phyloP scores from a whole-genome alignment of 1,140 invertebrate species.

The Lucilia sericata region DNA sequence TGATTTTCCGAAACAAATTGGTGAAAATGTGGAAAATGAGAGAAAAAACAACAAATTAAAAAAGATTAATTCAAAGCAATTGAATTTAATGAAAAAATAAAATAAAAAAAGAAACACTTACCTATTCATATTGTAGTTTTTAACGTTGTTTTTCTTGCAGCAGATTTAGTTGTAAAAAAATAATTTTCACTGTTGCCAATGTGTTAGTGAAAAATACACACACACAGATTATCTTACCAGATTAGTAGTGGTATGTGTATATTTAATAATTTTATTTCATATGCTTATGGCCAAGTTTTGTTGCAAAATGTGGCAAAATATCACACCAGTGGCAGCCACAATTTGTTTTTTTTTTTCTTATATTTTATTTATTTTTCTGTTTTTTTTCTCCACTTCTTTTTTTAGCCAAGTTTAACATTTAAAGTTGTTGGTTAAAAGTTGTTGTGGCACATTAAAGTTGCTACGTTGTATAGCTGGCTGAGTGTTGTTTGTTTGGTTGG shows the following conservation, averaged over 20 bases:
- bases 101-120: neutral
- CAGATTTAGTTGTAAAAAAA: neutral
- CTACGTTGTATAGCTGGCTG: no score
- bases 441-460: neutral
- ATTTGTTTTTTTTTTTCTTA: neutral
- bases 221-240: no score
- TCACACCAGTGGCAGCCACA: neutral
- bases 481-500: no score
- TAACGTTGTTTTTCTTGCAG: neutral
- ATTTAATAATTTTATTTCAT: neutral
- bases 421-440: neutral
- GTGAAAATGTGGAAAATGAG: slow-evolving; percentile 19
- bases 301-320: neutral
- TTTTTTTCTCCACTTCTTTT: neutral
- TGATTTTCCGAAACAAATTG: neutral
- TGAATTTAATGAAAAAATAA: neutral
- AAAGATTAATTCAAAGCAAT: slow-evolving; percentile 1
- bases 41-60: neutral
- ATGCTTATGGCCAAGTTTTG: neutral
- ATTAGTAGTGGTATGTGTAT: no score
- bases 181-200: neutral
- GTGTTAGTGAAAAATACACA: no score
- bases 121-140: neutral
- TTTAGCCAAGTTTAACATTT: slow-evolving; percentile 21
- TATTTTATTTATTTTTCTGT: neutral